Conservation (phyloP, 2,888 invertebrate species). For the Ceraclea dissimilis region DNA sequence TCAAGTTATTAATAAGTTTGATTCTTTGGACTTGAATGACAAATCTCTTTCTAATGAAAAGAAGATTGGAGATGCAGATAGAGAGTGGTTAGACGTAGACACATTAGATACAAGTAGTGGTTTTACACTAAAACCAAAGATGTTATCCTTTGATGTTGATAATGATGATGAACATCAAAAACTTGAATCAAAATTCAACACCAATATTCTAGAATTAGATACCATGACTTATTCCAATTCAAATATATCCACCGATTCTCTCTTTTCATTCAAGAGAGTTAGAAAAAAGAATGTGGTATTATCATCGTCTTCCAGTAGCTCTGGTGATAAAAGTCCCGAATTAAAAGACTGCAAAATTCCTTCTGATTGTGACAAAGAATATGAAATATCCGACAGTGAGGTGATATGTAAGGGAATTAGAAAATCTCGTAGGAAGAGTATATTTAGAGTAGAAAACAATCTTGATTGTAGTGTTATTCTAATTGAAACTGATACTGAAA, state of each 20-base stretch:
- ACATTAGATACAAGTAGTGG: too few species aligned
- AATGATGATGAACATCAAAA: slow-evolving; percentile 30
- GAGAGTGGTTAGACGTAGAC: background rate
- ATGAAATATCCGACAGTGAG: background rate
- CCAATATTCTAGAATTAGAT: too few species aligned
- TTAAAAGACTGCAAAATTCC: background rate
- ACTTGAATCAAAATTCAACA: background rate
- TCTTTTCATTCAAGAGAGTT: slow-evolving; percentile 2
- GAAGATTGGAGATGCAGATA: too few species aligned
- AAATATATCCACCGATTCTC: background rate
- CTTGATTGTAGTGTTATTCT: slow-evolving; percentile 7
- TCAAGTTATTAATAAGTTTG: slow-evolving; percentile 7
- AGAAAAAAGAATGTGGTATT: slow-evolving; percentile 2
- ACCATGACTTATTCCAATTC: slow-evolving; percentile 13
- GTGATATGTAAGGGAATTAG: background rate
- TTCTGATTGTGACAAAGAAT: background rate
- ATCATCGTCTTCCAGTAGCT: slow-evolving; percentile 3
- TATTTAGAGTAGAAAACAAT: background rate
- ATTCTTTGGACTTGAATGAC: slow-evolving; percentile 5
- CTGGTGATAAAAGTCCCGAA: background rate
- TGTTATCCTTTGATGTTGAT: slow-evolving; percentile 27
- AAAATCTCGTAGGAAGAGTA: background rate
- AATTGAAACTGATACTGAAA: slow-evolving; percentile 2
- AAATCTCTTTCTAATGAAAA: slow-evolving; percentile 9
- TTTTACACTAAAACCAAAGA: slow-evolving; percentile 6